Evolutionary conservation across 2,797 vertebrate genomes (phyloP), one percentile per base, ranked within the genome.

Genomic region (Anableps anableps): DNA sequence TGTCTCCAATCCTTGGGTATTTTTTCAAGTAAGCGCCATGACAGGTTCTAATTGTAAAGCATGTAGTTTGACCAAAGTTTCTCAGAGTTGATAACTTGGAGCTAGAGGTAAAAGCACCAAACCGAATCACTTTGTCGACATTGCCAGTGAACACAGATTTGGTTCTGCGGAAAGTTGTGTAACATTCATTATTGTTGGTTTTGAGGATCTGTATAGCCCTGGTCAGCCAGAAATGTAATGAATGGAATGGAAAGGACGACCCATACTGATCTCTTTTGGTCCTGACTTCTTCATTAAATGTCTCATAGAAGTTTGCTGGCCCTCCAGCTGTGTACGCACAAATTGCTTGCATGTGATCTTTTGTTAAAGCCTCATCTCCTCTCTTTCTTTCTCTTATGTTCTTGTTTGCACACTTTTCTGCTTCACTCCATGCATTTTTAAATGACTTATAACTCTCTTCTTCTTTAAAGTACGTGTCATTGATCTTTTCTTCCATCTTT

Each of bases 1-100:
- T 0, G 1, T 10, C 0, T 60, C 9, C 29, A 16, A 19, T 29
- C 5, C 0, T 0, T 0, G 23, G 82, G 51, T 84, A 90, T 0
- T 66, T 16, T 17, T 77, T 31, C 23, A 90, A 36, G 58, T 0
- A 13, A 4, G 78, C 87, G 3, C 85, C 90, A 0, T 0, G 58
- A 38, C 88, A 91, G 0, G 88, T 89, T 9, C 3, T 29, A 26
- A 91, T 83, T 41, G 80, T 11, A 62, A 88, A 91, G 72, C 90
- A 90, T 21, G 79, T 86, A 31, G 45, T 0, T 0, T 0, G 0
- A 21, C 88, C 88, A 72, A 72, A 78, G 0, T 1, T 14, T 17
- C 1, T 26, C 41, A 62, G 19, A 72, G 45, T 48, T n/a, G 51
- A 3, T n/a, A 26, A 60, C 17, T 13, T 38, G 58, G 77, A 71